Percentiles rank a stretch among this genome's conserved stretches.
These are phyloP conservation scores for Drosophila ogumai DNA, from an alignment of 1,140 invertebrate genomes.

Conservation along the genomic window DNA sequence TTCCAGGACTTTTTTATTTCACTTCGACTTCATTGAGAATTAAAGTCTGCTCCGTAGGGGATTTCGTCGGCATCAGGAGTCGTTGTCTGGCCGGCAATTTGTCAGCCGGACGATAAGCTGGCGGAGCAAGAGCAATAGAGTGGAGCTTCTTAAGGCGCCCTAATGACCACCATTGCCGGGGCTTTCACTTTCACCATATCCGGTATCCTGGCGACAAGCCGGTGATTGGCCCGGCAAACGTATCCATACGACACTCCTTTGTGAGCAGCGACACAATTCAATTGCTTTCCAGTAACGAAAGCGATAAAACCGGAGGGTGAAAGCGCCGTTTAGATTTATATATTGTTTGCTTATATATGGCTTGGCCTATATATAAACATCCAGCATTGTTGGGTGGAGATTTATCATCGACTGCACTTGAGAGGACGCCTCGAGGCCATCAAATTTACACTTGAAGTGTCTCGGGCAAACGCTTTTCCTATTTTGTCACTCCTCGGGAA, in stretches of 20 bases:
- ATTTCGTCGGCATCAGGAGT: slow-evolving; percentile 38
- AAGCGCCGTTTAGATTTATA: slow-evolving; percentile 11
- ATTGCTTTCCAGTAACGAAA: slow-evolving; percentile 67
- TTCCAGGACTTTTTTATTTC: slow-evolving; percentile 31
- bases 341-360: slow-evolving; percentile 34
- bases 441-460: slow-evolving; percentile 77
- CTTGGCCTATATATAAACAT: slow-evolving; percentile 40
- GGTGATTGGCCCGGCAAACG: slow-evolving; percentile 55
- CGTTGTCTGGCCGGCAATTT: slow-evolving; percentile 62
- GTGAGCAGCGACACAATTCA: slow-evolving; percentile 52
- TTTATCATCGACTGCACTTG: slow-evolving; percentile 77
- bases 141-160: slow-evolving; percentile 52
- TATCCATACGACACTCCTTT: slow-evolving; percentile 30
- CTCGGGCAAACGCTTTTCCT: slow-evolving; percentile 51
- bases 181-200: slow-evolving; percentile 48
- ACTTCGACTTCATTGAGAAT: slow-evolving; percentile 52
- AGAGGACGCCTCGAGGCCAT: slow-evolving; percentile 61
- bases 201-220: slow-evolving; percentile 15
- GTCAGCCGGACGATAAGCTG: slow-evolving; percentile 54
- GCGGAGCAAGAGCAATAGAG: neutral
- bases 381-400: slow-evolving; percentile 49
- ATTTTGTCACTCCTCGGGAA: slow-evolving; percentile 14
- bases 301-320: slow-evolving; percentile 50
- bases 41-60: slow-evolving; percentile 33
- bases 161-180: slow-evolving; percentile 71